Evolutionary conservation across 2,113 vertebrate species (phyloP).

Genomic region (Corydoras sp.): DNA sequence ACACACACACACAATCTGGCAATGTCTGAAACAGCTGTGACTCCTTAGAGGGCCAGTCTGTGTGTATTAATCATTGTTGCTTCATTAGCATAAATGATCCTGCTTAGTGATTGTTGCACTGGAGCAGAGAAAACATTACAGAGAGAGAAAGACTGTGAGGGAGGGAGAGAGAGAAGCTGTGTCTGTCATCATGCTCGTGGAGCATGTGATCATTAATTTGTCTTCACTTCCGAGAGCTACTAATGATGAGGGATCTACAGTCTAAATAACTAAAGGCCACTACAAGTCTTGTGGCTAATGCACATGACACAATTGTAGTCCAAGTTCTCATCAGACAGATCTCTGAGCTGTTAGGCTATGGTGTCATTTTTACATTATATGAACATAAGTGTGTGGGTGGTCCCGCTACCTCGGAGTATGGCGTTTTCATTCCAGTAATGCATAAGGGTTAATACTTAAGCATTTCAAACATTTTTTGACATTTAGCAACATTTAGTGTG

Average conservation of each 20-base stretch:
- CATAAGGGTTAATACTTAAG: too few species aligned
- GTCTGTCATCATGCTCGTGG: slow-evolving; percentile 61
- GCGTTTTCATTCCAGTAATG: too few species aligned
- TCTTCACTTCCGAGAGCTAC: slow-evolving; percentile 54
- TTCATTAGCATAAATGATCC: slow-evolving; percentile 99
- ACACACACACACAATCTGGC: slow-evolving; percentile 81
- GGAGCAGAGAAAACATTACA: slow-evolving; percentile 66
- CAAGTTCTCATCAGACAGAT: too few species aligned
- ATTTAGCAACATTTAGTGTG: too few species aligned
- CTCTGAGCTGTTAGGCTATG: too few species aligned
- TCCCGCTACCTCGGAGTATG: too few species aligned
- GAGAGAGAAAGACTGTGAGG: slow-evolving; percentile 4
- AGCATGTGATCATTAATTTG: slow-evolving; percentile 69
- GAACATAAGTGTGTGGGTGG: too few species aligned
- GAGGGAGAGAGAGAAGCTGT: slow-evolving; percentile 48
- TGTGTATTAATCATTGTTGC: slow-evolving; percentile 96
- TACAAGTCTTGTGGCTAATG: background rate
- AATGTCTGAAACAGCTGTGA: slow-evolving; percentile 96
- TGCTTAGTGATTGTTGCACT: slow-evolving; percentile 77
- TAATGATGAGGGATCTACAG: slow-evolving; percentile 70
- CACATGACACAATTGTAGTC: too few species aligned
- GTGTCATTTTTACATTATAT: too few species aligned
- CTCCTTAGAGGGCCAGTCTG: slow-evolving; percentile 94
- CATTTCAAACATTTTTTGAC: too few species aligned
- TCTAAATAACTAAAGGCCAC: slow-evolving; percentile 32